Base-by-base conservation (phyloP, 1,140 invertebrate genomes). In the Solenopsis invicta region DNA sequence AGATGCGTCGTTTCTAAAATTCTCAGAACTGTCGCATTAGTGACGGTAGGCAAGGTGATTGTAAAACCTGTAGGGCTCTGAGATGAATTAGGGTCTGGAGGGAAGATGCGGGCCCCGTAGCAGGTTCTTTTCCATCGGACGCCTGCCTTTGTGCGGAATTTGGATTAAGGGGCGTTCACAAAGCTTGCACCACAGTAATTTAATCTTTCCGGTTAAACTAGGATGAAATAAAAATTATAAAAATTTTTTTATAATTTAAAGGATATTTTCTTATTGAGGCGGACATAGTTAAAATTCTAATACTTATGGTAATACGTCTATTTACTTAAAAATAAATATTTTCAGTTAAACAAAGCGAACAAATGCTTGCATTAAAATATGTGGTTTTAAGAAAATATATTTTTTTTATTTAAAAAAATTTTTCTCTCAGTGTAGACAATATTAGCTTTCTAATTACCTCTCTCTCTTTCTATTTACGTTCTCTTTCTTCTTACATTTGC, bases 101-200 rank as follows among this genome's bases (percentile, higher is more conserved):
- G 67, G 37, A 90, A 52, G 89, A 89, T 80, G 91, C 81, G 75
- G 90, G 77, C 78, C 75, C 48, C 67, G 85, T 90, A 88, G 91
- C 93, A 92, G 92, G 92, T 93, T 94, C 91, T 86, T 91, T 92
- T 89, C 87, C 91, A 87, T 89, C 90, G 77, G 88, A 87, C 89
- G 88, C 88, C 34, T 92, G 88, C 88, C 89, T 94, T 93, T 91
- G 88, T 91, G 88, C 80, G 86, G 89, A 93, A 90, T 90, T 90
- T 66, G 78, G 62, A 64, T 92, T 89, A 92, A 85, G 91, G 50
- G 4, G 13, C 48, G 21, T 69, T 59, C 91, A 92, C 87, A 91
- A 59, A 12, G 16, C 29, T 21, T 9, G 21, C 29, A 16, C 1
- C 50, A 3, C 16, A 29, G 29, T 29, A 29, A 29, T 29, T 29